These are phyloP conservation scores for Antheraea yamamai DNA, from an alignment of 2,888 invertebrate species.

Conservation along the genomic window DNA sequence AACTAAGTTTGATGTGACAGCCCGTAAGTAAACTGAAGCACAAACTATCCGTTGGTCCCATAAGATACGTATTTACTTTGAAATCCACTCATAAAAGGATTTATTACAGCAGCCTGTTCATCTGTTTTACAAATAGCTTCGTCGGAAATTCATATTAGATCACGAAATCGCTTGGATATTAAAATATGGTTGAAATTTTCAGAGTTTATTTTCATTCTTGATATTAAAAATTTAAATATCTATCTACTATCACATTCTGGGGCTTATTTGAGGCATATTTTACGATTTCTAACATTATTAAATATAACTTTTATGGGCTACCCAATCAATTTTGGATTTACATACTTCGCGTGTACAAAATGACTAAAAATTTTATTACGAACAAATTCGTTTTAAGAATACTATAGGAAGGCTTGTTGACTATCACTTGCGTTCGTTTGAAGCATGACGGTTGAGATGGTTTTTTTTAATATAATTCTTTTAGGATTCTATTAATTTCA, in stretches of 20 bases:
- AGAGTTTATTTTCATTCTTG: constrained; percentile 3
- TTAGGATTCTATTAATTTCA: no score
- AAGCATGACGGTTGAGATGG: no score
- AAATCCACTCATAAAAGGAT: constrained; percentile 14
- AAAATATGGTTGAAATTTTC: constrained; percentile 1
- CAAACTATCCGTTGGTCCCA: constrained; percentile 16
- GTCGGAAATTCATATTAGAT: constrained; percentile 13
- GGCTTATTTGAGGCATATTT: not conserved
- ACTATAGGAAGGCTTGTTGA: no score
- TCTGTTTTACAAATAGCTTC: constrained; percentile 14
- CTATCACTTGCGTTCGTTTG: no score
- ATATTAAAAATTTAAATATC: not conserved
- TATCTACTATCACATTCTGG: not conserved
- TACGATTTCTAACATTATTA: no score
- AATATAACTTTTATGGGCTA: no score
- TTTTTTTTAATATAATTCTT: no score
- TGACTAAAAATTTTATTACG: no score
- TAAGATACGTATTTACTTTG: constrained; percentile 10
- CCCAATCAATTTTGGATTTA: no score
- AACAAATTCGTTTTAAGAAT: no score
- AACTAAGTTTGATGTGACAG: constrained; percentile 32
- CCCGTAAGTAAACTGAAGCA: constrained; percentile 17
- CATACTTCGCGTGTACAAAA: no score
- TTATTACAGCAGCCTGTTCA: constrained; percentile 8
- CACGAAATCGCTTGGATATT: constrained; percentile 12